Evolutionary conservation across 2,888 invertebrate genomes (phyloP).

Genomic region (Parasteatoda lunata): DNA sequence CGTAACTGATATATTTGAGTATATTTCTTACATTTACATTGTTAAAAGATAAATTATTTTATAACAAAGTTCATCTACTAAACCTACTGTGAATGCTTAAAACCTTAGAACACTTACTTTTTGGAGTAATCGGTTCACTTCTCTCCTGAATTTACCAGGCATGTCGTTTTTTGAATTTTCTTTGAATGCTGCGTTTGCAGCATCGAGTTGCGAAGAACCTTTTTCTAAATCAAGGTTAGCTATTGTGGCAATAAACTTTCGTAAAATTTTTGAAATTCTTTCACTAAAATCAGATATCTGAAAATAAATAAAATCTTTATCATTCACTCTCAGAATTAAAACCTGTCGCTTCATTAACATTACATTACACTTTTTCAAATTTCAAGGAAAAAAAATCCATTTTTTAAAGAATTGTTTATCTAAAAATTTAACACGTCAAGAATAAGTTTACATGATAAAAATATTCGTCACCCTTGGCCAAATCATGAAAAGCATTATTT

Average conservation of each 20-base stretch:
- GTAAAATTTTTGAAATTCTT: constrained; percentile 2
- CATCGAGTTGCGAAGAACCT: constrained; percentile 22
- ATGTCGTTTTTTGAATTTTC: constrained; percentile 15
- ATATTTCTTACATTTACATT: neutral
- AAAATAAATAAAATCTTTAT: neutral
- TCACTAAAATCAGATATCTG: constrained; percentile 33
- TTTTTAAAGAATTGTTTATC: too few relatives aligned
- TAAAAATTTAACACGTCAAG: too few relatives aligned
- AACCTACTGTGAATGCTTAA: neutral
- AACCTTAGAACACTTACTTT: constrained; percentile 30
- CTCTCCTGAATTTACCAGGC: constrained; percentile 55
- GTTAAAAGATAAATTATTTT: neutral
- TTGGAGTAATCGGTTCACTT: constrained; percentile 23
- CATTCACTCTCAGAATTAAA: too few relatives aligned
- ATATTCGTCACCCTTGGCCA: too few relatives aligned
- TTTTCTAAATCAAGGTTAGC: constrained; percentile 26
- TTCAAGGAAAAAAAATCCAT: too few relatives aligned
- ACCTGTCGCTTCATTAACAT: too few relatives aligned
- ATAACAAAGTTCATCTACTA: neutral
- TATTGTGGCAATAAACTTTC: constrained; percentile 20
- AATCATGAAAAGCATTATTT: too few relatives aligned
- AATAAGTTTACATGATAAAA: too few relatives aligned
- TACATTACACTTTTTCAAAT: too few relatives aligned
- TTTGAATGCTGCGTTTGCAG: constrained; percentile 43
- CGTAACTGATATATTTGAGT: neutral